phyloP scores from a whole-genome alignment of 2,888 invertebrate genomes.

The Zaprionus obscuricornis region DNA sequence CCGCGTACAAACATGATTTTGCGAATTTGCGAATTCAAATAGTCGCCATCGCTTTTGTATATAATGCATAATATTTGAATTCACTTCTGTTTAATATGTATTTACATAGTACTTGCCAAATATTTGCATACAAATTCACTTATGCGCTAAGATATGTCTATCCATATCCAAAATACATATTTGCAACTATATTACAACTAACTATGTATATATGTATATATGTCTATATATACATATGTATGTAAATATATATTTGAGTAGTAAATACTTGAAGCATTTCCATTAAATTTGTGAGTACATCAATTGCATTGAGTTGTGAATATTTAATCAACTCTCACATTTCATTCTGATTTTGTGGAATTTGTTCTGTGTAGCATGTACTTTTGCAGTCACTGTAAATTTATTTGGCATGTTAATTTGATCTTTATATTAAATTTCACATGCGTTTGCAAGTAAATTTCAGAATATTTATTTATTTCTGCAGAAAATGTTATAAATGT shows the following conservation, averaged over 20 bases:
- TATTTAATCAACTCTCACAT: constrained; percentile 10
- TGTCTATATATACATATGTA: not conserved
- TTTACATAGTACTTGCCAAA: constrained; percentile 45
- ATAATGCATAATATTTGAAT: constrained; percentile 63
- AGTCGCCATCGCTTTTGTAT: too few relatives aligned
- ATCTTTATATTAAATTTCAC: too few relatives aligned
- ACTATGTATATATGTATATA: not conserved
- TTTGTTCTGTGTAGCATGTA: too few relatives aligned
- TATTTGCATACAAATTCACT: constrained; percentile 53
- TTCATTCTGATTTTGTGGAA: constrained; percentile 5
- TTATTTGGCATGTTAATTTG: too few relatives aligned
- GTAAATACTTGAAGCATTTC: constrained; percentile 58
- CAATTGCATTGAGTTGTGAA: constrained; percentile 23
- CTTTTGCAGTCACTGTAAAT: too few relatives aligned
- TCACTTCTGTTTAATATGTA: constrained; percentile 29
- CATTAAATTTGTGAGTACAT: constrained; percentile 35
- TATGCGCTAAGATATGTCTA: not conserved
- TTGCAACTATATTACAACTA: too few relatives aligned
- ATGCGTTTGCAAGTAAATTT: too few relatives aligned
- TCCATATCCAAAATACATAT: too few relatives aligned
- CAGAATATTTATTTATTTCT: too few relatives aligned
- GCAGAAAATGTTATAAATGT: too few relatives aligned
- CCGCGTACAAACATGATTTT: constrained; percentile 36
- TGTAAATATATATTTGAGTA: constrained; percentile 10
- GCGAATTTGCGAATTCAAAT: constrained; percentile 22